phyloP scores from a whole-genome alignment of 2,113 vertebrate species.

The Proteles cristata region DNA sequence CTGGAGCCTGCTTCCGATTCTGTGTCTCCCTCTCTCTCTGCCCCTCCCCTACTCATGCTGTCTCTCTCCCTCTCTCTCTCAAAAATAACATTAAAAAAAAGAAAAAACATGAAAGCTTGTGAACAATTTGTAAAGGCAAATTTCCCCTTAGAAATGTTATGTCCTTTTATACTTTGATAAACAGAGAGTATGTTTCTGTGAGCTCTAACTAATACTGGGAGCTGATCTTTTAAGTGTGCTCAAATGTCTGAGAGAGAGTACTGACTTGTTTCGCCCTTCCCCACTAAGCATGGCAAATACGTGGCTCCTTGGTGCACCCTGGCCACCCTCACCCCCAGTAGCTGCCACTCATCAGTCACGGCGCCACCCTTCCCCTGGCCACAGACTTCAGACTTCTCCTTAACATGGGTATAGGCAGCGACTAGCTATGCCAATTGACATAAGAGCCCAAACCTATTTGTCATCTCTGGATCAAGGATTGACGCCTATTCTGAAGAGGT shows the following conservation, averaged over 20 bases:
- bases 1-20: no score
- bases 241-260: not conserved
- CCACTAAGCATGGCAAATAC: fast-evolving
- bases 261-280: not conserved
- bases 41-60: no score
- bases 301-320: not conserved
- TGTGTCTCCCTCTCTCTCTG: no score
- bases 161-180: not conserved
- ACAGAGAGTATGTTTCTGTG: not conserved
- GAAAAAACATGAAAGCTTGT: not conserved
- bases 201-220: not conserved
- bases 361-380: no score
- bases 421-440: not conserved
- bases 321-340: not conserved
- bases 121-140: not conserved
- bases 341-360: fast-evolving
- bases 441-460: not conserved
- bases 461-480: not conserved
- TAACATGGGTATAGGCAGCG: fast-evolving
- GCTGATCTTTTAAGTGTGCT: not conserved
- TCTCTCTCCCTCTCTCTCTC: no score
- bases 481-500: no score
- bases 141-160: not conserved
- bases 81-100: no score
- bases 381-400: not conserved